Percentiles rank a stretch among this genome's conserved stretches.
phyloP scores from a whole-genome alignment of 2,113 vertebrate species.

The Saccopteryx leptura region DNA sequence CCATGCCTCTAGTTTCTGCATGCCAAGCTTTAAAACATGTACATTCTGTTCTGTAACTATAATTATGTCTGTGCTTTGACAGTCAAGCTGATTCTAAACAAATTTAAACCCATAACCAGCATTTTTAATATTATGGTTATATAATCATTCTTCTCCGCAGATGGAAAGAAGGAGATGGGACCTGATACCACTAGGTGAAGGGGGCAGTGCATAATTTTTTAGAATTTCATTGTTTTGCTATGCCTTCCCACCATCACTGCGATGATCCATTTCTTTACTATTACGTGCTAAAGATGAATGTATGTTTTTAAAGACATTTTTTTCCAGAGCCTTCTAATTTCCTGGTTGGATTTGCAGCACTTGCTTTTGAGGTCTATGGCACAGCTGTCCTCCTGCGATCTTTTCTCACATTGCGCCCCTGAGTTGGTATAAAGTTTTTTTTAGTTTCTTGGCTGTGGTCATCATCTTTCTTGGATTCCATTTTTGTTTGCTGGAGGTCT shows the following conservation, averaged over 20 bases:
- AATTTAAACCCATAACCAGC: neutral
- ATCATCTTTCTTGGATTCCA: neutral
- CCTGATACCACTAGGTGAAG: neutral
- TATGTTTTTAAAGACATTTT: neutral
- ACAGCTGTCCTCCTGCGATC: accelerated
- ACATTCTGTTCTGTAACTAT: neutral
- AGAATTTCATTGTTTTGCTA: neutral
- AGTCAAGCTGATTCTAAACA: neutral
- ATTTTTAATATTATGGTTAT: neutral
- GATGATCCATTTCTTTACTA: neutral
- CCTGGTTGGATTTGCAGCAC: neutral
- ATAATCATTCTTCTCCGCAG: neutral
- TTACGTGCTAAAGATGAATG: neutral
- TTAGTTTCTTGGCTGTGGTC: neutral
- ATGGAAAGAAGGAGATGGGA: neutral
- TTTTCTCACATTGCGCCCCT: neutral
- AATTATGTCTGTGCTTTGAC: slow-evolving; percentile 1
- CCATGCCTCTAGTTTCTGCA: neutral
- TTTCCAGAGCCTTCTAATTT: neutral
- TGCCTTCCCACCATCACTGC: neutral
- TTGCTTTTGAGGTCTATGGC: accelerated
- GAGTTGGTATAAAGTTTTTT: neutral
- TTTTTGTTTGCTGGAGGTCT: neutral
- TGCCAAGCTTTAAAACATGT: neutral
- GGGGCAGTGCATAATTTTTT: accelerated